Conservation (phyloP, 2,113 vertebrate species). For the Mungos mungo region DNA sequence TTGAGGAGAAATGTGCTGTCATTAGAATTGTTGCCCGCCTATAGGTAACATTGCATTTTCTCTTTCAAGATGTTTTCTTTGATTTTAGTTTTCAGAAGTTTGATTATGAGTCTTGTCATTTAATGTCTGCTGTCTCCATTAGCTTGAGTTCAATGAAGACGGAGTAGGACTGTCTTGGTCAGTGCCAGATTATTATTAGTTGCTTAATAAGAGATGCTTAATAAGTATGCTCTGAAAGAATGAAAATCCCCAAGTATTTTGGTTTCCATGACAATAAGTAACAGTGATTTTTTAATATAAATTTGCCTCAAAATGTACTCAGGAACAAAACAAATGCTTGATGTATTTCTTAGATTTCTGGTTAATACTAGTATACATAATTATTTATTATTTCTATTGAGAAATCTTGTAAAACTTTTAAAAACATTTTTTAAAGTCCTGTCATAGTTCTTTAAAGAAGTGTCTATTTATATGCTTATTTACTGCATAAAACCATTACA, state of each 20-base stretch:
- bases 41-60: not conserved
- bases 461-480: not conserved
- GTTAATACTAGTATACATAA: not conserved
- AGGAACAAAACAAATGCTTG: not conserved
- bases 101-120: not conserved
- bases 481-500: not conserved
- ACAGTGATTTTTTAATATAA: slow-evolving; percentile 13
- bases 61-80: slow-evolving; percentile 23
- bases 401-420: not conserved
- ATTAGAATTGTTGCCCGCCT: not conserved
- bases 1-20: not conserved
- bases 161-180: not conserved
- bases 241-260: not conserved
- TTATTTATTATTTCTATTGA: not conserved
- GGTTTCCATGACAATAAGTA: not conserved
- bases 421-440: not conserved
- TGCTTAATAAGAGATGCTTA: not conserved
- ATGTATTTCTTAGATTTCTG: not conserved
- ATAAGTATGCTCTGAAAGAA: not conserved
- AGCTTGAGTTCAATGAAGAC: not conserved
- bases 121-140: not conserved
- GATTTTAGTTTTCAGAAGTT: slow-evolving; percentile 3
- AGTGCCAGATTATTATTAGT: not conserved
- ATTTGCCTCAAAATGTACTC: not conserved
- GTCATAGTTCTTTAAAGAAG: not conserved